Percentiles rank a stretch among this genome's conserved stretches.
These are phyloP conservation scores for Ceratitis capitata DNA, from an alignment of 1,140 invertebrate species.

Conservation along the genomic window DNA sequence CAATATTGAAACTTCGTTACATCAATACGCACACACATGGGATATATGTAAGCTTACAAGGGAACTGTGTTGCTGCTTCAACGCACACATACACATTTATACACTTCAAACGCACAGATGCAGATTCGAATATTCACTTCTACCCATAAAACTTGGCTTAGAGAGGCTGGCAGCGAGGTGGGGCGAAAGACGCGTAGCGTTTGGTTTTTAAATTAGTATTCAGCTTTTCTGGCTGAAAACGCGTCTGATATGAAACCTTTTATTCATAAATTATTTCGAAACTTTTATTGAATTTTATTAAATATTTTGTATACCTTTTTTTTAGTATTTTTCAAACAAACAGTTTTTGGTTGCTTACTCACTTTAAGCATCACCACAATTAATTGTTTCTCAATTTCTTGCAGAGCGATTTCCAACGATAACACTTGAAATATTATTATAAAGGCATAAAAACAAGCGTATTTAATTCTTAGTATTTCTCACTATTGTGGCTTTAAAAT, in stretches of 20 bases:
- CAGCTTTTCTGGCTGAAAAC: neutral
- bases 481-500: neutral
- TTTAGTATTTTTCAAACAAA: too few relatives aligned
- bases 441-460: too few relatives aligned
- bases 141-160: conserved; percentile 8
- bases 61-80: neutral
- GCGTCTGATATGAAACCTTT: neutral
- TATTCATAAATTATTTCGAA: neutral
- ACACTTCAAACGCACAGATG: neutral
- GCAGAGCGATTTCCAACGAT: too few relatives aligned
- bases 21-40: neutral
- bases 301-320: too few relatives aligned
- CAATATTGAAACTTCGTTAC: neutral
- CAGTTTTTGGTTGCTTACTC: too few relatives aligned
- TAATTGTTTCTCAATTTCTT: too few relatives aligned
- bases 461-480: neutral
- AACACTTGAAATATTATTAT: too few relatives aligned
- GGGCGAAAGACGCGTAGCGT: neutral
- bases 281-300: neutral
- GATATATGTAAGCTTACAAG: neutral
- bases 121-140: neutral
- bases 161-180: neutral
- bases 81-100: neutral
- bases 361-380: too few relatives aligned
- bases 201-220: neutral